These are phyloP conservation scores for Lacerta viridis DNA, from an alignment of 2,797 vertebrate species.

Conservation along the genomic window DNA sequence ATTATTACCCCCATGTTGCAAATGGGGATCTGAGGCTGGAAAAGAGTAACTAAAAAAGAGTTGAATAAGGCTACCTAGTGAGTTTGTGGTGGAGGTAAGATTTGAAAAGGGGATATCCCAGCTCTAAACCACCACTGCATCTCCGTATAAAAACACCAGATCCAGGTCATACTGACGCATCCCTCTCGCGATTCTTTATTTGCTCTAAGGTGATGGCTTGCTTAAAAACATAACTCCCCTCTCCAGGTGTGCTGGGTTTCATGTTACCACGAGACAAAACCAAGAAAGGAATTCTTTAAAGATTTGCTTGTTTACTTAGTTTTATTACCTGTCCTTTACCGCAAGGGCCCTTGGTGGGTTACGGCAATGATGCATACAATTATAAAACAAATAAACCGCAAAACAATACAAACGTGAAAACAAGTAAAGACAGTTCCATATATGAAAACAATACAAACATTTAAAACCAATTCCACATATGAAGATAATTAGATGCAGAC, in stretches of 20 bases:
- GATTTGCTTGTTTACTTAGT: background rate
- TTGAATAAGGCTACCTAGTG: background rate
- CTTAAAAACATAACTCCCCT: background rate
- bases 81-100: background rate
- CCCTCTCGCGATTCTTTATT: background rate
- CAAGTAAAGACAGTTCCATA: too few species aligned
- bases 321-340: too few species aligned
- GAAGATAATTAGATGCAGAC: too few species aligned
- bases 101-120: too few species aligned
- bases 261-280: background rate
- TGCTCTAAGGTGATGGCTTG: background rate
- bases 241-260: background rate
- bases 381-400: too few species aligned
- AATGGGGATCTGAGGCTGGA: background rate
- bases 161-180: background rate
- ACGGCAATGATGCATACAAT: too few species aligned
- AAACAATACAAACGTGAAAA: too few species aligned
- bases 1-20: background rate
- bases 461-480: too few species aligned
- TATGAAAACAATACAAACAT: too few species aligned
- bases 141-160: background rate
- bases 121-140: background rate
- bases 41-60: background rate
- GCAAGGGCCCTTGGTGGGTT: too few species aligned
- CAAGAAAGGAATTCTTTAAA: background rate